Conservation (phyloP, 2,888 invertebrate species). For the Yponomeuta malinellus region DNA sequence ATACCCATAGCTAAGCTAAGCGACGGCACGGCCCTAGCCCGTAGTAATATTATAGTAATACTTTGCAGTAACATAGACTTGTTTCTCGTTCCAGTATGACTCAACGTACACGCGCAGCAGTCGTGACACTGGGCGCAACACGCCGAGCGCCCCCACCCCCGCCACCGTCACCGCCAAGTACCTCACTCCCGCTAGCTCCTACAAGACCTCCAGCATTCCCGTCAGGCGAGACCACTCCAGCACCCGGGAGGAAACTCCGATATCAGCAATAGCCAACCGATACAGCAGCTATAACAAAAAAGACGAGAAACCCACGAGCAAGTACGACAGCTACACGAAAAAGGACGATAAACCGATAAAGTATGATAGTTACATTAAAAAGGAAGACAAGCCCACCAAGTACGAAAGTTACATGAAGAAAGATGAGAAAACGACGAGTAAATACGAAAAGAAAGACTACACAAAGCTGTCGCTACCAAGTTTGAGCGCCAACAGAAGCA, state of each 20-base stretch:
- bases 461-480: conserved; percentile 57
- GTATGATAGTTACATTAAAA: conserved; percentile 29
- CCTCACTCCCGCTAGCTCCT: conserved; percentile 53
- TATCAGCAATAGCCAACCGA: conserved; percentile 58
- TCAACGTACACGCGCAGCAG: conserved; percentile 54
- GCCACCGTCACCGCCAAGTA: conserved; percentile 68
- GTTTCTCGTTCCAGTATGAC: conserved; percentile 57
- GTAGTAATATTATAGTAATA: neutral
- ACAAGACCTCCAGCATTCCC: conserved; percentile 69
- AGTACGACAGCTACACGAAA: conserved; percentile 16
- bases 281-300: conserved; percentile 46
- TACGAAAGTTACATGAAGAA: conserved; percentile 16
- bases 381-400: neutral
- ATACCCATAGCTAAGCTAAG: too few relatives aligned
- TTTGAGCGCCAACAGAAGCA: conserved; percentile 53
- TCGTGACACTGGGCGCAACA: conserved; percentile 45
- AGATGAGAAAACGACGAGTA: conserved; percentile 31
- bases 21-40: too few relatives aligned
- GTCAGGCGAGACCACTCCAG: conserved; percentile 48
- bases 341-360: conserved; percentile 32
- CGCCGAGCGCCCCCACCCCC: conserved; percentile 57
- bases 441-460: conserved; percentile 66
- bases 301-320: conserved; percentile 29
- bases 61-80: neutral
- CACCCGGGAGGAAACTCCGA: conserved; percentile 57